These are phyloP conservation scores for Torymus aiolomorphi DNA, from an alignment of 2,888 invertebrate species.

Conservation along the genomic window DNA sequence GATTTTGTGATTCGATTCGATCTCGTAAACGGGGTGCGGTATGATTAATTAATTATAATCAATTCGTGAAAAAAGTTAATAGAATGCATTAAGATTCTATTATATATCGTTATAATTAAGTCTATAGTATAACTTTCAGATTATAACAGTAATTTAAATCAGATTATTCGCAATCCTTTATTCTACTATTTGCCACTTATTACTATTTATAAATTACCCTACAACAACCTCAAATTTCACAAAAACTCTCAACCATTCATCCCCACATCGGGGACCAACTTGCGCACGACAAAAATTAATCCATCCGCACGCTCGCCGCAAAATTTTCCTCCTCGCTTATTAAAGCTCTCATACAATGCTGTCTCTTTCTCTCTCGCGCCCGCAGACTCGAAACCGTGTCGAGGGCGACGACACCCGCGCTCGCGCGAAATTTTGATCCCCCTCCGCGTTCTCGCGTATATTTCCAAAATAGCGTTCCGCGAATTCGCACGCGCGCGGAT, in stretches of 20 bases:
- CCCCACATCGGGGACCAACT: too few species aligned
- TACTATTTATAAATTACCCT: too few species aligned
- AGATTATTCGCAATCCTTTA: too few species aligned
- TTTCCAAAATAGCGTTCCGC: constrained; percentile 50
- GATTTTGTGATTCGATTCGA: constrained; percentile 45
- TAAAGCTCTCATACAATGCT: neutral
- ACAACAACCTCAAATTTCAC: too few species aligned
- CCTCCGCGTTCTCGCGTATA: neutral
- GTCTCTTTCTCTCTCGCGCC: neutral
- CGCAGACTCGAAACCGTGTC: constrained; percentile 26
- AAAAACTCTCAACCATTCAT: too few species aligned
- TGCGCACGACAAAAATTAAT: too few species aligned
- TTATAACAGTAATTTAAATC: too few species aligned
- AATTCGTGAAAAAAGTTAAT: neutral
- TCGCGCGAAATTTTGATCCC: constrained; percentile 37
- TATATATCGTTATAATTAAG: too few species aligned
- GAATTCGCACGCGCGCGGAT: constrained; percentile 41
- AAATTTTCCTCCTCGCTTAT: constrained; percentile 29
- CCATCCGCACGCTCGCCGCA: neutral
- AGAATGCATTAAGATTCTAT: too few species aligned
- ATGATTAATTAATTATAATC: constrained; percentile 36
- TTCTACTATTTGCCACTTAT: too few species aligned
- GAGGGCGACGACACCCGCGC: constrained; percentile 40
- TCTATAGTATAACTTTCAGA: too few species aligned
- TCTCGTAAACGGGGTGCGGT: constrained; percentile 11